Percentiles rank a stretch among this genome's conserved stretches.
phyloP scores from a whole-genome alignment of 2,113 vertebrate species.

The Eulemur macaco region DNA sequence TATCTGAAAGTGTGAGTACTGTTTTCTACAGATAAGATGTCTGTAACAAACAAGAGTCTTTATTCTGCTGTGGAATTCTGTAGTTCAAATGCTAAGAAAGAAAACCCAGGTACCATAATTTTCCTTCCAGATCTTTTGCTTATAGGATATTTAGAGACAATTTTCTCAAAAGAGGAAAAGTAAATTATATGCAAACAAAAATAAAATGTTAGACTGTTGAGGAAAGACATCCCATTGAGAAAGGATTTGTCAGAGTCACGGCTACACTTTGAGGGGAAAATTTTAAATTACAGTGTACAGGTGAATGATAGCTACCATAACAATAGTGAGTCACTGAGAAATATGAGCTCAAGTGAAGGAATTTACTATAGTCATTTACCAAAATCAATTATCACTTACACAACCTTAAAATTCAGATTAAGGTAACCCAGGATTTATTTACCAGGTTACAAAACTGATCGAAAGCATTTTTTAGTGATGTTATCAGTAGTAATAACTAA shows the following conservation, averaged over 20 bases:
- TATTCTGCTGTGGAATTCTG: conserved; percentile 37
- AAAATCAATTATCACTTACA: not conserved
- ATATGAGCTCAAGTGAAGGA: not conserved
- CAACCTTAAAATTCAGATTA: conserved; percentile 10
- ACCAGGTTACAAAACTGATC: not conserved
- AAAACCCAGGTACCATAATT: conserved; percentile 8
- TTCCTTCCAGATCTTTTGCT: conserved; percentile 14
- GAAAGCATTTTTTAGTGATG: conserved; percentile 7
- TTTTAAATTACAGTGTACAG: not conserved
- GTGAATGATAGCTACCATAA: not conserved
- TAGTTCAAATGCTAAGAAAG: conserved; percentile 35
- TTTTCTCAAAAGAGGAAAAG: conserved; percentile 52
- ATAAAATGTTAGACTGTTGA: not conserved
- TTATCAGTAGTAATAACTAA: not conserved
- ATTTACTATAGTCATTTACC: conserved; percentile 9
- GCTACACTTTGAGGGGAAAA: not conserved
- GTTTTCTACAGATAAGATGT: conserved; percentile 42
- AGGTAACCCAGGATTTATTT: conserved; percentile 22
- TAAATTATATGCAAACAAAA: conserved; percentile 53
- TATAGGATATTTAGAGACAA: conserved; percentile 32
- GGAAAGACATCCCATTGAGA: not conserved
- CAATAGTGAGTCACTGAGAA: not conserved
- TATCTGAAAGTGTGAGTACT: conserved; percentile 4
- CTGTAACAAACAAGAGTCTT: not conserved
- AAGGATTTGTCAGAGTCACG: not conserved